These are phyloP conservation scores for Nicator chloris DNA, from an alignment of 2,113 vertebrate genomes.

Conservation along the genomic window DNA sequence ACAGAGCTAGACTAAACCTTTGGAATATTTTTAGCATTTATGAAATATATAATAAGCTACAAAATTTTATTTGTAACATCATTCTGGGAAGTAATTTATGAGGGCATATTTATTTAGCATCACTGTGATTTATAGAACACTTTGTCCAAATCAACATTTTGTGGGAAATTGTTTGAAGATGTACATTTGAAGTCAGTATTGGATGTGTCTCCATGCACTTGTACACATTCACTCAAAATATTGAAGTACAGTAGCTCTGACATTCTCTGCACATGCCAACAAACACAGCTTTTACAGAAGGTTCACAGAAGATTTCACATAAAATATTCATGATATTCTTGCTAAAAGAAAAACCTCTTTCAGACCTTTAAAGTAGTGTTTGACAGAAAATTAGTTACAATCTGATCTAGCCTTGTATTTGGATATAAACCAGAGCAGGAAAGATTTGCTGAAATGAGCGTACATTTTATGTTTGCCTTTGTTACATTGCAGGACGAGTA, in stretches of 20 bases:
- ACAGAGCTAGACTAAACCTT: not conserved
- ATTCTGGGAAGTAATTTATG: not conserved
- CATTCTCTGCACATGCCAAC: constrained; percentile 55
- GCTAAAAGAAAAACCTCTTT: constrained; percentile 44
- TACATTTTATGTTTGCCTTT: constrained; percentile 49
- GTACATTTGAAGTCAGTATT: not conserved
- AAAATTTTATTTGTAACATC: not conserved
- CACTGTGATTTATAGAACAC: not conserved
- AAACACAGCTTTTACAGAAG: constrained; percentile 63
- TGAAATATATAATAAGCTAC: not conserved
- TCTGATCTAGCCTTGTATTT: constrained; percentile 26
- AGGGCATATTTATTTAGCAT: not conserved
- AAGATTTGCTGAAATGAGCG: constrained; percentile 46
- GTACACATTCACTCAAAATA: constrained; percentile 6
- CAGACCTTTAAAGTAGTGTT: not conserved
- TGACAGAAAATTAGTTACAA: constrained; percentile 56
- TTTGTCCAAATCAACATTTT: not conserved
- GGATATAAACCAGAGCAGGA: constrained; percentile 44
- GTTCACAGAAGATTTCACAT: constrained; percentile 56
- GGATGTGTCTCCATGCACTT: not conserved
- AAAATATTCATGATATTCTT: constrained; percentile 68
- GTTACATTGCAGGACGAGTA: not conserved
- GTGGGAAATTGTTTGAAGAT: not conserved
- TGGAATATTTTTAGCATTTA: not conserved
- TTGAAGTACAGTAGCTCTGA: constrained; percentile 55